Percentiles rank a stretch among this genome's conserved stretches.
These are phyloP conservation scores for Heliconius congener DNA, from an alignment of 1,140 invertebrate species.

Conservation along the genomic window DNA sequence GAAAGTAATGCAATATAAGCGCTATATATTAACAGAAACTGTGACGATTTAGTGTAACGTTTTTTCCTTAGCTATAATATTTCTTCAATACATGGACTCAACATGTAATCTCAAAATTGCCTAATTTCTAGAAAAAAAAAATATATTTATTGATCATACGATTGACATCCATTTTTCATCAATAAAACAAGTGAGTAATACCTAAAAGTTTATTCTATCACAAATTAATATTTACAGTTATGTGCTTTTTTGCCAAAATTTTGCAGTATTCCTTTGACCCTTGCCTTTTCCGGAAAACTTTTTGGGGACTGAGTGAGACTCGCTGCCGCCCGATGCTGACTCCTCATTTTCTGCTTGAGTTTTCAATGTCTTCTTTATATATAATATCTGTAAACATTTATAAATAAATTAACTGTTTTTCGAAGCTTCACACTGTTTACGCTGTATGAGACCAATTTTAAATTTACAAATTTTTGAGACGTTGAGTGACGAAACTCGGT, in stretches of 20 bases:
- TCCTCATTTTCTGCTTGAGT: constrained; percentile 86
- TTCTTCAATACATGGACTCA: too few species aligned
- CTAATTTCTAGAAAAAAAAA: too few species aligned
- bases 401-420: not conserved
- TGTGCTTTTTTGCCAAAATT: constrained; percentile 84
- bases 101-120: too few species aligned
- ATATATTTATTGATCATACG: too few species aligned
- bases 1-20: too few species aligned
- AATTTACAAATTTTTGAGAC: too few species aligned
- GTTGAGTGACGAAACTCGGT: too few species aligned
- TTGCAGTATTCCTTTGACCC: constrained; percentile 75
- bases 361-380: constrained; percentile 92
- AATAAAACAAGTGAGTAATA: constrained; percentile 37
- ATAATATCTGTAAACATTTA: constrained; percentile 52
- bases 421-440: not conserved
- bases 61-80: too few species aligned
- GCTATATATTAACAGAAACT: too few species aligned
- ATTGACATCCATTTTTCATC: not conserved
- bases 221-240: constrained; percentile 55
- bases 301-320: constrained; percentile 70
- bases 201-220: constrained; percentile 61
- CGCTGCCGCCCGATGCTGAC: constrained; percentile 81
- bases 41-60: too few species aligned
- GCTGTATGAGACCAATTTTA: too few species aligned
- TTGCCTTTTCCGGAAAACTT: constrained; percentile 78